Conservation (phyloP, 2,797 vertebrate species). For the Pachyuromys duprasi region DNA sequence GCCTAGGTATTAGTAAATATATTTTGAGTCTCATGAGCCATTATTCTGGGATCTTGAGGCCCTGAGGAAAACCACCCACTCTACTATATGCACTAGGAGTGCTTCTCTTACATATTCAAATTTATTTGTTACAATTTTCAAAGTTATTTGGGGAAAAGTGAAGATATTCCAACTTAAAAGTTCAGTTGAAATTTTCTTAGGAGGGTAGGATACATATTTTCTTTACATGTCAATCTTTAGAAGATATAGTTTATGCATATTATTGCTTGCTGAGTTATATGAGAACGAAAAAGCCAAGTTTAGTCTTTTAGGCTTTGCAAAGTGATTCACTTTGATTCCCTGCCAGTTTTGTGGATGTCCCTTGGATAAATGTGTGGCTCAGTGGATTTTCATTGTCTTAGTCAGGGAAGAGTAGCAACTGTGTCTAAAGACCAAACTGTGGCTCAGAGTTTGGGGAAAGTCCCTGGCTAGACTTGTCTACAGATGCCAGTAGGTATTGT, state of each 20-base stretch:
- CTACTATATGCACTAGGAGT: background rate
- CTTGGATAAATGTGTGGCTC: background rate
- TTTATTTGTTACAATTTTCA: constrained; percentile 26
- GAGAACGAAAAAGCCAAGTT: background rate
- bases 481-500: constrained; percentile 41
- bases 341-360: background rate
- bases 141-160: background rate
- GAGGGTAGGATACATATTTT: background rate
- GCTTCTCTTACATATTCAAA: background rate
- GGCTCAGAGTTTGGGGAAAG: constrained; percentile 54
- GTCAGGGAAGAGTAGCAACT: background rate
- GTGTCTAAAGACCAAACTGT: background rate
- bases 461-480: constrained; percentile 52
- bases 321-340: constrained; percentile 32
- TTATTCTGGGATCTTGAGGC: too few relatives aligned
- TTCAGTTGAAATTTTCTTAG: constrained; percentile 20
- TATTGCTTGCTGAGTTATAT: constrained; percentile 25
- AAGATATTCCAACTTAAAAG: constrained; percentile 54
- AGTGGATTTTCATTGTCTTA: background rate
- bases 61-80: too few relatives aligned
- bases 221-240: constrained; percentile 34
- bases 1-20: too few relatives aligned
- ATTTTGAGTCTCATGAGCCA: too few relatives aligned
- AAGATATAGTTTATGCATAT: background rate
- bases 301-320: background rate